Evolutionary conservation across 2,888 invertebrate species (phyloP).

Genomic region (Labia minor): DNA sequence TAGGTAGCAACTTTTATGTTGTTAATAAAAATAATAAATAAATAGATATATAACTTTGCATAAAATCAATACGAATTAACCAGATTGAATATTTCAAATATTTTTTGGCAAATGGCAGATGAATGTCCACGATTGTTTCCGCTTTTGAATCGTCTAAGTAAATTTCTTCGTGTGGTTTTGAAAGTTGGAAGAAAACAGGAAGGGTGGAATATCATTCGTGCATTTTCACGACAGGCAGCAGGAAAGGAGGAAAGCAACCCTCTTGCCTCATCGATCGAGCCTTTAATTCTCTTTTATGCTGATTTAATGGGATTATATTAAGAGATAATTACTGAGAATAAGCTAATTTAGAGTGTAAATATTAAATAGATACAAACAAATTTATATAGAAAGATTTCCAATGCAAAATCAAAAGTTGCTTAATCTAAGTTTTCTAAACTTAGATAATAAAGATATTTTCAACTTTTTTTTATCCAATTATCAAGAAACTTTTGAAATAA

Average conservation of each 20-base stretch:
- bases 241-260: background rate
- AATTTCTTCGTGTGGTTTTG: background rate
- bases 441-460: no score
- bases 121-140: no score
- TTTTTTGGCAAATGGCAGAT: background rate
- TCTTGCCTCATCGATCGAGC: background rate
- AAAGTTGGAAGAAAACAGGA: background rate
- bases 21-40: background rate
- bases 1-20: background rate
- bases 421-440: no score
- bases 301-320: conserved; percentile 8
- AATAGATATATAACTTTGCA: no score
- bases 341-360: background rate
- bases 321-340: background rate
- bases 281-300: conserved; percentile 1
- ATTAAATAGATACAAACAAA: background rate
- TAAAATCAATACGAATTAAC: background rate
- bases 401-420: background rate
- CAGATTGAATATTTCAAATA: background rate
- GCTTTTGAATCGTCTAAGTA: no score
- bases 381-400: background rate
- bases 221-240: background rate
- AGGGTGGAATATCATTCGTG: background rate
- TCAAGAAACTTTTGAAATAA: no score
- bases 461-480: no score